Percentiles rank a stretch among this genome's conserved stretches.
These are phyloP conservation scores for Isichthys henryi DNA, from an alignment of 2,113 vertebrate species.

Conservation along the genomic window DNA sequence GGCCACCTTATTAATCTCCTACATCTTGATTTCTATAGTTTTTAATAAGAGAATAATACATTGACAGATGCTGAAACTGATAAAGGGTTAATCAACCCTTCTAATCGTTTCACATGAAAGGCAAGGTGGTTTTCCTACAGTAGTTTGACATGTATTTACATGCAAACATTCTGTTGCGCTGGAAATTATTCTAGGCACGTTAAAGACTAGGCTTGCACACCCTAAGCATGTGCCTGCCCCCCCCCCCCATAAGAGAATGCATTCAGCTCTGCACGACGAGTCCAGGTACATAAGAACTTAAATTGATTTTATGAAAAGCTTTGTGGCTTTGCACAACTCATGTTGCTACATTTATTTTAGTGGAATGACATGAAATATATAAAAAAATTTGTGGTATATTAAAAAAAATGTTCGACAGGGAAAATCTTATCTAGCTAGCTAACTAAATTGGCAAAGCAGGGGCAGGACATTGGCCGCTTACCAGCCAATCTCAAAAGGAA, in stretches of 20 bases:
- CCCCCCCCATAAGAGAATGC: neutral
- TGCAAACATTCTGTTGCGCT: neutral
- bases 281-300: neutral
- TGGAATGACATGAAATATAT: neutral
- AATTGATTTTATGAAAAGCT: neutral
- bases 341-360: neutral
- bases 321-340: neutral
- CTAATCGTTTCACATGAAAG: neutral
- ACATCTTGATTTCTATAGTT: neutral
- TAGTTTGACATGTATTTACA: slow-evolving; percentile 9
- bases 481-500: neutral
- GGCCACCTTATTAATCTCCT: neutral
- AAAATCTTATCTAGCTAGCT: neutral
- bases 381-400: no score
- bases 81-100: neutral
- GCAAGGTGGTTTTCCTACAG: neutral
- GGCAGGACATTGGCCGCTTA: neutral
- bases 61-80: neutral
- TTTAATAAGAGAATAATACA: neutral
- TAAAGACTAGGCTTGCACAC: neutral
- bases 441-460: neutral
- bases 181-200: neutral
- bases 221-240: neutral
- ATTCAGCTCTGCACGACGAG: neutral
- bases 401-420: neutral